A percentile compares a stretch with the other conserved stretches of the same genome.
Evolutionary conservation across 2,113 vertebrate species (phyloP).

Genomic region (Diadophis punctatus): DNA sequence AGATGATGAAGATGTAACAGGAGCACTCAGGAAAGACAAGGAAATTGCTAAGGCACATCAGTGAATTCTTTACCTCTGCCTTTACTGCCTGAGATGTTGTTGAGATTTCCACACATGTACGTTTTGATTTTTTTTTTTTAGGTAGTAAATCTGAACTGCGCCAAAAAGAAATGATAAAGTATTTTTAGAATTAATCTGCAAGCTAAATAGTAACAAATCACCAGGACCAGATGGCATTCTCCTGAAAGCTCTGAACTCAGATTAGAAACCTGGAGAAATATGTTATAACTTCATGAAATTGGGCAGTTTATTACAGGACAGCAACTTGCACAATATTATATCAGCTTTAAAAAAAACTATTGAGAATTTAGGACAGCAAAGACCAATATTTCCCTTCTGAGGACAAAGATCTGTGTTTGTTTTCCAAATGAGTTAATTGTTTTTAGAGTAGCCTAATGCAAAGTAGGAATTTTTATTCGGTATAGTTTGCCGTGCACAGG

Average conservation of each 20-base stretch:
- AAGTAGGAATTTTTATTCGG: background rate
- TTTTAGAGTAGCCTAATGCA: background rate
- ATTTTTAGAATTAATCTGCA: slow-evolving; percentile 25
- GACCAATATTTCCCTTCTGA: background rate
- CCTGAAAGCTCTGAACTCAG: slow-evolving; percentile 1
- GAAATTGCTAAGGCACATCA: slow-evolving; percentile 18
- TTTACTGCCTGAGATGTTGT: slow-evolving; percentile 10
- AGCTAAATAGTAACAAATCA: slow-evolving; percentile 20
- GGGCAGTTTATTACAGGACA: background rate
- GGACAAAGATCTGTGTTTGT: background rate
- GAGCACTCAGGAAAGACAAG: slow-evolving; percentile 21
- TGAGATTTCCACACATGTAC: slow-evolving; percentile 6
- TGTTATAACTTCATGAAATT: background rate
- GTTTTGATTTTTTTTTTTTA: background rate
- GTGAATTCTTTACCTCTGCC: slow-evolving; percentile 12
- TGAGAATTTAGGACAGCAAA: background rate
- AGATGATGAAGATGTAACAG: slow-evolving; percentile 15
- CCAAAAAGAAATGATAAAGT: slow-evolving; percentile 14
- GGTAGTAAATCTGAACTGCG: slow-evolving; percentile 15
- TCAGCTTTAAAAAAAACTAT: background rate
- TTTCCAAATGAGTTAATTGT: background rate
- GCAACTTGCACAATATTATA: background rate
- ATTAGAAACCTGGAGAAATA: slow-evolving; percentile 1
- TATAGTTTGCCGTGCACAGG: background rate
- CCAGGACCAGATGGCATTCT: slow-evolving; percentile 12